Conservation (phyloP, 2,888 invertebrate genomes). For the Carterocephalus palaemon region DNA sequence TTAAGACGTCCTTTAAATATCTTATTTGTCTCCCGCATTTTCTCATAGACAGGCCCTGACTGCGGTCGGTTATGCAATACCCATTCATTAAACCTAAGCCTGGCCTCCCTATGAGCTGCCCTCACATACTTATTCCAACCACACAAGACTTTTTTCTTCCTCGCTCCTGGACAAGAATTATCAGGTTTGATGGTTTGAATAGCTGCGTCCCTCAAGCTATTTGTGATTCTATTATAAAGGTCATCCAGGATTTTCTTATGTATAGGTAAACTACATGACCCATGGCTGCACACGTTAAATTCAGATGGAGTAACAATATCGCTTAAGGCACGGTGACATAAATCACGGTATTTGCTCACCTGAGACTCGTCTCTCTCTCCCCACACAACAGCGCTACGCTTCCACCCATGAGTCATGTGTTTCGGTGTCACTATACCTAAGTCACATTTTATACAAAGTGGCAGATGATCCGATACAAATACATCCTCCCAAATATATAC, state of each 20-base stretch:
- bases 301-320: not conserved
- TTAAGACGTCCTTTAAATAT: constrained; percentile 26
- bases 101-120: too few relatives aligned
- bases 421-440: not conserved
- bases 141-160: too few relatives aligned
- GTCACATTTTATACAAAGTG: not conserved
- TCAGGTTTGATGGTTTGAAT: not conserved
- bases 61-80: too few relatives aligned
- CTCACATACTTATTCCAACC: too few relatives aligned
- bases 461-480: not conserved
- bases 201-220: not conserved
- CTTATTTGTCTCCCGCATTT: not conserved
- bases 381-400: not conserved
- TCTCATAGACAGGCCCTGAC: not conserved
- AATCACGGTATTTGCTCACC: not conserved
- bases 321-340: not conserved
- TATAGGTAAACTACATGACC: not conserved
- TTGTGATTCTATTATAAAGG: not conserved
- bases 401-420: not conserved
- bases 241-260: not conserved
- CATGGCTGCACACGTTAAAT: not conserved
- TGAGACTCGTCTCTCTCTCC: not conserved
- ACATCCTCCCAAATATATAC: not conserved
- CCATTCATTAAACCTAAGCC: too few relatives aligned
- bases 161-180: too few relatives aligned